Evolutionary conservation across 2,888 invertebrate genomes (phyloP), one percentile per base, ranked within the genome.

Genomic region (Dolichomitus sp.): DNA sequence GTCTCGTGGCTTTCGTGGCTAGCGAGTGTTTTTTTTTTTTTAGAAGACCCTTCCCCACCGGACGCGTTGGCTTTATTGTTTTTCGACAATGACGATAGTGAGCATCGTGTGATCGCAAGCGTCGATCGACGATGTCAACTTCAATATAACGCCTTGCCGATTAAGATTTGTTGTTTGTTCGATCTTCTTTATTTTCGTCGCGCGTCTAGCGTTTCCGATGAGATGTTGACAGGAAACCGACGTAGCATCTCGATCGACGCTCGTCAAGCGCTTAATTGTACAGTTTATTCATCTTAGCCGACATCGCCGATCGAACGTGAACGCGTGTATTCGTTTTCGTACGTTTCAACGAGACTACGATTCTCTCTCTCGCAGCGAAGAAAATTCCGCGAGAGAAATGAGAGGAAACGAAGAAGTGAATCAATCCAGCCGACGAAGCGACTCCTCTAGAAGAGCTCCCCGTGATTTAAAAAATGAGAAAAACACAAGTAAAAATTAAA

Each of bases 271-370:
- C 50, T 72, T 72, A 27, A 77, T 59, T 77, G 81, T 81, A 81
- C 81, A 81, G 81, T 81, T 81, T 59, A 57, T 77, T 81, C 81
- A 59, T n/a, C 37, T 73, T 68, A 77, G 65, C 66, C 66, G 72
- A 33, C 70, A 65, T 70, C 57, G 80, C 17, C 72, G 76, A 70
- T 70, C 69, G 69, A 70, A 57, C 73, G 66, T n/a, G 50, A 68
- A 52, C 57, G 63, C 72, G 48, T 61, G 45, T 48, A 52, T 50
- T 50, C 37, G 37, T 66, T 76, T 76, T 54, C 54, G 61, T 74
- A 76, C 30, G 57, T 72, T 81, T 72, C 54, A 40, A 69, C 63
- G 63, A 74, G 68, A 52, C 33, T 69, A 52, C 63, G 69, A 75
- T 50, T 75, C 65, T 54, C 52, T 54, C 52, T 52, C 50, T 74